Conservation (phyloP, 2,797 vertebrate genomes). For the Chiloscyllium punctatum region DNA sequence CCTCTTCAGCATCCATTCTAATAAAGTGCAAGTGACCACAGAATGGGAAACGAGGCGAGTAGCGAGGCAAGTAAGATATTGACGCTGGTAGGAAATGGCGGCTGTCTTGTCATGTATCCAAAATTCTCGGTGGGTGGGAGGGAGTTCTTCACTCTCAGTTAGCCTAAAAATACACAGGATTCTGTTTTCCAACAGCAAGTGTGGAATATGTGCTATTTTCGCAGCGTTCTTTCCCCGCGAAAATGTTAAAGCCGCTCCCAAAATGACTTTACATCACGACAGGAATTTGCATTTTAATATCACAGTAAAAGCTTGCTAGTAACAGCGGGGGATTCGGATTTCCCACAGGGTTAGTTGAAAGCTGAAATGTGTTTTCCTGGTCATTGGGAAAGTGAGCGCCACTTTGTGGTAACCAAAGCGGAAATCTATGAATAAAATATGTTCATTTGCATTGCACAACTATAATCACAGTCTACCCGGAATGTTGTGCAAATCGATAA, state of each 20-base stretch:
- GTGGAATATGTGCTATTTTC: not conserved
- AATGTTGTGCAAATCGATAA: not conserved
- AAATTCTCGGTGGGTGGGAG: not conserved
- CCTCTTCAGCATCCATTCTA: not conserved
- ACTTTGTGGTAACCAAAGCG: not conserved
- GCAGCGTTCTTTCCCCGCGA: not conserved
- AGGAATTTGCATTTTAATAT: not conserved
- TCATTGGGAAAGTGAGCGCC: not conserved
- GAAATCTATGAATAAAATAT: not conserved
- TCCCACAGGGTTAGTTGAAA: not conserved
- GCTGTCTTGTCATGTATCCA: not conserved
- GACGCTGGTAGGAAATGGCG: not conserved
- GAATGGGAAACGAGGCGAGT: not conserved
- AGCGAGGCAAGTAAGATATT: not conserved
- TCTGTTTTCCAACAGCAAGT: not conserved
- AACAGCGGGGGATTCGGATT: not conserved
- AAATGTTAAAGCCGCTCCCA: not conserved
- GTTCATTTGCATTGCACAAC: not conserved
- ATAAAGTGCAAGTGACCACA: not conserved
- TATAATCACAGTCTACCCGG: not conserved
- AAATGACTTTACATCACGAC: not conserved
- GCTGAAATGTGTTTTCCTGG: not conserved
- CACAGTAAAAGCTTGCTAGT: not conserved
- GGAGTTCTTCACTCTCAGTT: too few relatives aligned
- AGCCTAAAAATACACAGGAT: not conserved